These are phyloP conservation scores for Isaurus tuberculatus DNA, from an alignment of 92 coral and sea anemone genomes.

Conservation along the genomic window DNA sequence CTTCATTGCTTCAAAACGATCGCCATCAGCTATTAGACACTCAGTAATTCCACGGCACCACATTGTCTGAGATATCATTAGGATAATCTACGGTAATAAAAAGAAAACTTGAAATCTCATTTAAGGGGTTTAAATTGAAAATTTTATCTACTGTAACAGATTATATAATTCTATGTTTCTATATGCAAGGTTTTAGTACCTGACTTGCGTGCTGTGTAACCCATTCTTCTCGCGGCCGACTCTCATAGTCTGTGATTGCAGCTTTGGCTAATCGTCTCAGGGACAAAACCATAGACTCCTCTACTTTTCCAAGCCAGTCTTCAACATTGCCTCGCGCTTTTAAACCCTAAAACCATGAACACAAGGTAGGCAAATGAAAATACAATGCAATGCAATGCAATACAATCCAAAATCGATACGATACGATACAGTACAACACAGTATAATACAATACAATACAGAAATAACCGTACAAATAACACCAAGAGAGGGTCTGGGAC, in stretches of 20 bases:
- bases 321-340: constrained; percentile 99
- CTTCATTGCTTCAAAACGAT: constrained; percentile 86
- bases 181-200: constrained; percentile 49
- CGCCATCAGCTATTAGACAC: constrained; percentile 87
- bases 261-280: constrained; percentile 84
- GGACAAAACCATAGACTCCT: constrained; percentile 95
- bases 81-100: too few relatives aligned
- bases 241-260: constrained; percentile 93
- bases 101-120: too few relatives aligned
- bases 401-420: too few relatives aligned
- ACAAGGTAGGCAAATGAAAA: too few relatives aligned
- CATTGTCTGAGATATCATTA: constrained; percentile 96
- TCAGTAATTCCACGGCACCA: constrained; percentile 97
- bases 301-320: constrained; percentile 99
- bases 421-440: too few relatives aligned
- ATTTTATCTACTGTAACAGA: too few relatives aligned
- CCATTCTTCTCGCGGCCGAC: constrained; percentile 94
- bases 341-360: constrained; percentile 68
- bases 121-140: too few relatives aligned
- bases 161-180: not conserved
- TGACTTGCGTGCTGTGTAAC: constrained; percentile 95
- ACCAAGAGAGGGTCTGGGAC: too few relatives aligned
- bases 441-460: too few relatives aligned
- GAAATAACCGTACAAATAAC: too few relatives aligned
- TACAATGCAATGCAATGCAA: too few relatives aligned